phyloP scores from a whole-genome alignment of 2,888 invertebrate species.

The Herminia tarsipennalis region DNA sequence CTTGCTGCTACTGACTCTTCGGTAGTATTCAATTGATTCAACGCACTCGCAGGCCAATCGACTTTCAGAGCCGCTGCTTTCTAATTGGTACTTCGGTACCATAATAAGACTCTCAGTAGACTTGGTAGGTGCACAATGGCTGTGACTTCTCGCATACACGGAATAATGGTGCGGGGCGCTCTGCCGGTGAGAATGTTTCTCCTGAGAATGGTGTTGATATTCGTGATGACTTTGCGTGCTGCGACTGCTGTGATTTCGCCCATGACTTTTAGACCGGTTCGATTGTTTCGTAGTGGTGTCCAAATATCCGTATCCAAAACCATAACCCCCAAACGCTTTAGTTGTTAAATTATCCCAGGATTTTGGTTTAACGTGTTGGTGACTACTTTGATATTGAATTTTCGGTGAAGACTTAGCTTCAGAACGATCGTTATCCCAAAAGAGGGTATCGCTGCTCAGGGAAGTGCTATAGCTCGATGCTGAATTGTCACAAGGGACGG shows the following conservation, averaged over 20 bases:
- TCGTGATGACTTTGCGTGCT: constrained; percentile 84
- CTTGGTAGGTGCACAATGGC: constrained; percentile 88
- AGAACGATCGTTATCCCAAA: constrained; percentile 89
- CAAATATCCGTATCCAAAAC: constrained; percentile 94
- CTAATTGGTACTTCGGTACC: constrained; percentile 87
- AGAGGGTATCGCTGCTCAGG: constrained; percentile 93
- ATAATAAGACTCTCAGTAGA: constrained; percentile 92
- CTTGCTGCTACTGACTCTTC: constrained; percentile 62
- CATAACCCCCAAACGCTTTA: constrained; percentile 94
- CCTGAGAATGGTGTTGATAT: constrained; percentile 70
- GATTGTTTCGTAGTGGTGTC: constrained; percentile 85
- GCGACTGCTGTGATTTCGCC: constrained; percentile 86
- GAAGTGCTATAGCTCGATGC: constrained; percentile 94
- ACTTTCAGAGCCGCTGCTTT: constrained; percentile 87
- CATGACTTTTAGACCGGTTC: constrained; percentile 76
- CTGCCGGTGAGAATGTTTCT: constrained; percentile 79
- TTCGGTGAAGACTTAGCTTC: constrained; percentile 77
- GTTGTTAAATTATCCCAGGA: constrained; percentile 96
- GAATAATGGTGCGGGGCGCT: constrained; percentile 77
- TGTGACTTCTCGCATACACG: constrained; percentile 79
- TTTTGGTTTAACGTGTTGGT: constrained; percentile 89
- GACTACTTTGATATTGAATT: constrained; percentile 79
- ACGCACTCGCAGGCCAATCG: constrained; percentile 90
- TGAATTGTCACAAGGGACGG: constrained; percentile 88
- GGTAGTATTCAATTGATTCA: constrained; percentile 76